Conservation (phyloP, 2,888 invertebrate genomes). For the Drosophila putrida region DNA sequence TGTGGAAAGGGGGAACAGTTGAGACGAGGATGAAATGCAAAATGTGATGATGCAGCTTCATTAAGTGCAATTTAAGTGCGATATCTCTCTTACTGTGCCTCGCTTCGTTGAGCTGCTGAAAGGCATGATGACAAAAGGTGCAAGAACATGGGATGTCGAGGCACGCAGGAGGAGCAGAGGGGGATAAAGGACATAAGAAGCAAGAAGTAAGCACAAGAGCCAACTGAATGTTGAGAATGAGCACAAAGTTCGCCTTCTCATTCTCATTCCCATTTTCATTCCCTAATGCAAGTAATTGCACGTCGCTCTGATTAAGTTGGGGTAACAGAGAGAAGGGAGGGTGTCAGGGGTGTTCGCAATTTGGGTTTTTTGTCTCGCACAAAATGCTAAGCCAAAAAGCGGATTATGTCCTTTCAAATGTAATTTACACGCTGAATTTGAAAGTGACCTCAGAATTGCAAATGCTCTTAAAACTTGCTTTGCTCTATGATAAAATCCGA, state of each 20-base stretch:
- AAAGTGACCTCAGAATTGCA: conserved; percentile 58
- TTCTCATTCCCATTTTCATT: conserved; percentile 32
- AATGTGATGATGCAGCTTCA: conserved; percentile 81
- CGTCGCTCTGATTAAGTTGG: conserved; percentile 75
- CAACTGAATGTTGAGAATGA: conserved; percentile 58
- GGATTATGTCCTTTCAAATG: conserved; percentile 64
- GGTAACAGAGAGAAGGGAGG: background rate
- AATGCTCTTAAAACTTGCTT: conserved; percentile 28
- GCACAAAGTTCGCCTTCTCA: conserved; percentile 38
- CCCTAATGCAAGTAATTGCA: conserved; percentile 79
- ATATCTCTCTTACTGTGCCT: conserved; percentile 57
- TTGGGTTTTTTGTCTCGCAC: conserved; percentile 53
- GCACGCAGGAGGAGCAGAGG: conserved; percentile 1
- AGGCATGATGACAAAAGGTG: conserved; percentile 78
- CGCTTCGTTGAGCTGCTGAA: conserved; percentile 68
- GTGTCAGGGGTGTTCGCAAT: conserved; percentile 43
- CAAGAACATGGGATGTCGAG: conserved; percentile 13
- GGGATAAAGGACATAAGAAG: conserved; percentile 7
- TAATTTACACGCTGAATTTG: conserved; percentile 70
- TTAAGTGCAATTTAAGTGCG: conserved; percentile 80
- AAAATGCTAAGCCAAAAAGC: conserved; percentile 75
- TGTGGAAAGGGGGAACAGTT: background rate
- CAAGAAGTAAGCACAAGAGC: conserved; percentile 44
- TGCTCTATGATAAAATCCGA: conserved; percentile 6
- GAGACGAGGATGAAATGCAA: conserved; percentile 66